Percentiles rank a stretch among this genome's conserved stretches.
phyloP scores from a whole-genome alignment of 2,113 vertebrate genomes.

The Tor tambroides region DNA sequence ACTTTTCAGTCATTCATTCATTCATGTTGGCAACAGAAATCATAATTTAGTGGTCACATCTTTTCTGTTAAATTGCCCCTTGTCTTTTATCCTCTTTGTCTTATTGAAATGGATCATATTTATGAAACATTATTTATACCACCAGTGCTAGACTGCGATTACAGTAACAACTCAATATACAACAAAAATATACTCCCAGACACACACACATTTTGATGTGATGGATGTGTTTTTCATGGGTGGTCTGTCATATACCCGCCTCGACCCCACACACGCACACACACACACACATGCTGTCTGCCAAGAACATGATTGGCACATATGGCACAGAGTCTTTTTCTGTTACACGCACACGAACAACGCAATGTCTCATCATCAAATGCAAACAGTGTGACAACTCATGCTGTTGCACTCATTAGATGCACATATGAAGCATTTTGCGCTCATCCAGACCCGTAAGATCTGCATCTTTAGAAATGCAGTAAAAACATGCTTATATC shows the following conservation, averaged over 20 bases:
- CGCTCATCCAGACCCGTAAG: neutral
- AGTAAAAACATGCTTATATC: neutral
- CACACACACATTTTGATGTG: conserved; percentile 1
- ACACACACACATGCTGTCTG: conserved; percentile 25
- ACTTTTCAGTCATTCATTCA: no score
- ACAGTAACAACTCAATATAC: conserved; percentile 2
- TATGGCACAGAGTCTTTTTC: conserved; percentile 38
- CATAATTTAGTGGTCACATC: no score
- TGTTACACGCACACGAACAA: conserved; percentile 32
- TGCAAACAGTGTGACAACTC: conserved; percentile 47
- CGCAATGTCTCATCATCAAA: conserved; percentile 44
- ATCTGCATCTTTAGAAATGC: conserved; percentile 1
- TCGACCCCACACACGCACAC: neutral
- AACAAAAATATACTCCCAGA: neutral
- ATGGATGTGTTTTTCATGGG: conserved; percentile 16
- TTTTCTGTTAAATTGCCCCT: no score
- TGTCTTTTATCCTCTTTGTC: neutral
- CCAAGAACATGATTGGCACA: conserved; percentile 47
- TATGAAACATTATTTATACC: neutral
- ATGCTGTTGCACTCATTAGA: conserved; percentile 38
- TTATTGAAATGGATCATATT: neutral
- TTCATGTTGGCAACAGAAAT: no score
- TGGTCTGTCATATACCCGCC: conserved; percentile 16
- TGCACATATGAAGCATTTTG: conserved; percentile 39
- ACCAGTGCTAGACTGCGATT: neutral